A percentile compares a stretch with the other conserved stretches of the same genome.
Evolutionary conservation across 2,113 vertebrate genomes (phyloP).

Genomic region (Porphyrio hochstetteri): DNA sequence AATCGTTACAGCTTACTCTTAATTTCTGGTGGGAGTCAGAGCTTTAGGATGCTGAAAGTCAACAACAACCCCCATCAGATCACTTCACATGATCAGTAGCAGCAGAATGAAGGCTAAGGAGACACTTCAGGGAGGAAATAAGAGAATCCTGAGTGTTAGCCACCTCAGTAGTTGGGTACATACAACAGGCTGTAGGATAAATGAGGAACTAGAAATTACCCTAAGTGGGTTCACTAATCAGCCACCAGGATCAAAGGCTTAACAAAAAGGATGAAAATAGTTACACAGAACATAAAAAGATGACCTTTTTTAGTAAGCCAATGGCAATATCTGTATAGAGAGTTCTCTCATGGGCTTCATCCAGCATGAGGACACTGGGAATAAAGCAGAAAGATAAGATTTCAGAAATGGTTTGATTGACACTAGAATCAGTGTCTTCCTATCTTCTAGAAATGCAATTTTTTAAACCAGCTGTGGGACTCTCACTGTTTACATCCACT

Average conservation of each 20-base stretch:
- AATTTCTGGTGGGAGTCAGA: neutral
- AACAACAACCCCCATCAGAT: neutral
- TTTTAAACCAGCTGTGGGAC: neutral
- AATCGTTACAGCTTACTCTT: neutral
- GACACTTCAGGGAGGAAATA: neutral
- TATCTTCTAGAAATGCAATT: neutral
- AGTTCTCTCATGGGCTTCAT: slow-evolving; percentile 97
- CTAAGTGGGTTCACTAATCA: neutral
- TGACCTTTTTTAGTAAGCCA: slow-evolving; percentile 96
- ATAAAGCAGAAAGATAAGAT: neutral
- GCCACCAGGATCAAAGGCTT: neutral
- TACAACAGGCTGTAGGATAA: neutral
- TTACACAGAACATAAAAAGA: neutral
- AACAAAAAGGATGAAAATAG: neutral
- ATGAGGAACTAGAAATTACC: neutral
- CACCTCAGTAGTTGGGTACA: neutral
- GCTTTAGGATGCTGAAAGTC: neutral
- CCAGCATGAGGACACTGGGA: slow-evolving; percentile 90
- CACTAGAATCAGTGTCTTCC: neutral
- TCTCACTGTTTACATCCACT: neutral
- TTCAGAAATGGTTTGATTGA: neutral
- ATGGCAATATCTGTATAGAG: slow-evolving; percentile 97
- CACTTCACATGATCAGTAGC: neutral
- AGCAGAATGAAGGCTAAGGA: neutral
- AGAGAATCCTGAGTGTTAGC: neutral